phyloP scores from a whole-genome alignment of 2,113 vertebrate genomes.

The Clinocottus analis region DNA sequence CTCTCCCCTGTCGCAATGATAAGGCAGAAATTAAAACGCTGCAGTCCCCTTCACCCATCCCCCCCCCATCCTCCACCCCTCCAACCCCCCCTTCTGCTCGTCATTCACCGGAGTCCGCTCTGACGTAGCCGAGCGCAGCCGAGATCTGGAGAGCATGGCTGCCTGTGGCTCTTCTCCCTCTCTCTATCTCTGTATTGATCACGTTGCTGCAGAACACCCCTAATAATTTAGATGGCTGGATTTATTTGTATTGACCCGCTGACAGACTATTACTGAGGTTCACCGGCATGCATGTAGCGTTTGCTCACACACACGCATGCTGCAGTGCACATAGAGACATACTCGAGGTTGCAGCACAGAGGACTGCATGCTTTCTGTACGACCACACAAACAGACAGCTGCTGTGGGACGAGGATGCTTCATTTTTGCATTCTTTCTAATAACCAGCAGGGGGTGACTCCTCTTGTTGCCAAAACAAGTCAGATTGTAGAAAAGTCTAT shows the following conservation, averaged over 20 bases:
- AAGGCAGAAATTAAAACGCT: slow-evolving; percentile 57
- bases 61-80: too few species aligned
- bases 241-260: slow-evolving; percentile 66
- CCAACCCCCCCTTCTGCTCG: slow-evolving; percentile 9
- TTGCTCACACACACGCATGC: not conserved
- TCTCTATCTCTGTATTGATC: slow-evolving; percentile 63
- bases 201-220: slow-evolving; percentile 50
- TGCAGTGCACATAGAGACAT: not conserved
- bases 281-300: slow-evolving; percentile 11
- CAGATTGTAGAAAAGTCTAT: not conserved
- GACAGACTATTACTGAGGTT: slow-evolving; percentile 36
- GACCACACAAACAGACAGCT: not conserved
- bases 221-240: slow-evolving; percentile 64
- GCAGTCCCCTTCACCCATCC: slow-evolving; percentile 19
- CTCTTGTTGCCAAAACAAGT: not conserved
- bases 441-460: too few species aligned
- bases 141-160: slow-evolving; percentile 37
- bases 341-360: not conserved
- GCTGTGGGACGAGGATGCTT: too few species aligned
- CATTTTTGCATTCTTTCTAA: not conserved
- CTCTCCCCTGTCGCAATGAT: slow-evolving; percentile 39
- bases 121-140: slow-evolving; percentile 16
- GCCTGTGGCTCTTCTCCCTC: slow-evolving; percentile 27
- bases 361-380: not conserved
- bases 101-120: slow-evolving; percentile 5